Evolutionary conservation across 2,888 invertebrate genomes (phyloP).

Genomic region (Nezara viridula): DNA sequence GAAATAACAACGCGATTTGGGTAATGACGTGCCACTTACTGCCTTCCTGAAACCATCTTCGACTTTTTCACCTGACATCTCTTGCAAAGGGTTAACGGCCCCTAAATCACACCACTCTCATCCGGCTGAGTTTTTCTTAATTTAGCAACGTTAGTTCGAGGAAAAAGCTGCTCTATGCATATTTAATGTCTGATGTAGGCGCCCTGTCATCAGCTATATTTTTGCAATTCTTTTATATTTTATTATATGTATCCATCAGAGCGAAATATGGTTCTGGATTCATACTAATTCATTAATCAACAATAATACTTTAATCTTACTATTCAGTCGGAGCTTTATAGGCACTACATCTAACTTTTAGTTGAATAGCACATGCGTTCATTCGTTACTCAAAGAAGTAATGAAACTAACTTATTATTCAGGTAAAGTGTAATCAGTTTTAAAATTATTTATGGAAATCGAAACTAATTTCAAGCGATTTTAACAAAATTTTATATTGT

Average conservation of each 20-base stretch:
- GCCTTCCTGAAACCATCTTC: not conserved
- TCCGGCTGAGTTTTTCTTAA: constrained; percentile 10
- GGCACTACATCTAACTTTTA: no score
- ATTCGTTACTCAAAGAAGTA: no score
- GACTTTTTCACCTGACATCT: constrained; percentile 28
- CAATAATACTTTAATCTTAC: no score
- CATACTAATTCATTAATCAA: no score
- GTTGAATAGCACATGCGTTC: no score
- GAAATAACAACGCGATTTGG: not conserved
- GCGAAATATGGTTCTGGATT: not conserved
- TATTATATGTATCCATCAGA: not conserved
- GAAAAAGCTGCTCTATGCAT: constrained; percentile 19
- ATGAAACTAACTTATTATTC: no score
- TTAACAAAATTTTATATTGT: no score
- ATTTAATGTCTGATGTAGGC: constrained; percentile 11
- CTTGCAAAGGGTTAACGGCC: not conserved
- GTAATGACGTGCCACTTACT: not conserved
- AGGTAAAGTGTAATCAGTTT: no score
- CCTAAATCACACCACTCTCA: constrained; percentile 33
- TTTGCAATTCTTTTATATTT: not conserved
- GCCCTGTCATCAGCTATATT: not conserved
- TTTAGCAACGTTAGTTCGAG: not conserved
- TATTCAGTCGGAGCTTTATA: no score
- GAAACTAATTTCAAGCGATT: no score
- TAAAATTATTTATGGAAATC: no score